These are phyloP conservation scores for Podotricha telesiphe DNA, from an alignment of 2,888 invertebrate genomes.

Conservation along the genomic window DNA sequence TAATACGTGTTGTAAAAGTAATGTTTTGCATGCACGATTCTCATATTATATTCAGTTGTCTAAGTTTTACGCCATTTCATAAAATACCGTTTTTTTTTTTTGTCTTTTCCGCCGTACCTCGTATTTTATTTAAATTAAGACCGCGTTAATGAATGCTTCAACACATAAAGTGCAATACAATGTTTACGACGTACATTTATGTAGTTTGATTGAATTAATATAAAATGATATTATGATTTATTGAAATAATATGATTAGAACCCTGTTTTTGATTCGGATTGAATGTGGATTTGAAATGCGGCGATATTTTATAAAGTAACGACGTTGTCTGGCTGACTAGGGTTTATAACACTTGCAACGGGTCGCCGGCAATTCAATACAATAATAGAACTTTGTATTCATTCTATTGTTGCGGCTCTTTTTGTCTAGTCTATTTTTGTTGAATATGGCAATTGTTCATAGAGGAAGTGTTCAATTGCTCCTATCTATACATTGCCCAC, in stretches of 20 bases:
- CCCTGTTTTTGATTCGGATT: constrained; percentile 12
- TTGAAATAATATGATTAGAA: constrained; percentile 1
- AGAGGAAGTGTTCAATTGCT: constrained; percentile 70
- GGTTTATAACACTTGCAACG: constrained; percentile 18
- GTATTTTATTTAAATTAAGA: constrained; percentile 35
- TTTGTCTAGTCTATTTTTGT: constrained; percentile 73
- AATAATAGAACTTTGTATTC: constrained; percentile 55
- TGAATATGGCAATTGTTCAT: constrained; percentile 70
- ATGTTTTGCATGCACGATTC: constrained; percentile 25
- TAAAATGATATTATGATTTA: constrained; percentile 16
- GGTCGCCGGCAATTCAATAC: constrained; percentile 34
- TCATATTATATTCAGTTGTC: constrained; percentile 20
- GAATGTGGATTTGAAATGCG: constrained; percentile 4
- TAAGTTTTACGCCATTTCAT: constrained; percentile 24
- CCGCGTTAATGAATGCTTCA: constrained; percentile 29
- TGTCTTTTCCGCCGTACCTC: constrained; percentile 4
- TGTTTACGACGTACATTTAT: constrained; percentile 27
- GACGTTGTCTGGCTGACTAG: constrained; percentile 7
- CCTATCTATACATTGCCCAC: constrained; percentile 42
- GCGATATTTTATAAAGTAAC: constrained; percentile 10
- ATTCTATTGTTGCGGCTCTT: constrained; percentile 65
- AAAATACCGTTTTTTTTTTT: constrained; percentile 29
- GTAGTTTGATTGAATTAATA: constrained; percentile 16
- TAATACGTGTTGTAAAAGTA: constrained; percentile 25
- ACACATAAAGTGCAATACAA: constrained; percentile 32